Conservation (phyloP, 2,113 vertebrate genomes). For the Antechinus flavipes region DNA sequence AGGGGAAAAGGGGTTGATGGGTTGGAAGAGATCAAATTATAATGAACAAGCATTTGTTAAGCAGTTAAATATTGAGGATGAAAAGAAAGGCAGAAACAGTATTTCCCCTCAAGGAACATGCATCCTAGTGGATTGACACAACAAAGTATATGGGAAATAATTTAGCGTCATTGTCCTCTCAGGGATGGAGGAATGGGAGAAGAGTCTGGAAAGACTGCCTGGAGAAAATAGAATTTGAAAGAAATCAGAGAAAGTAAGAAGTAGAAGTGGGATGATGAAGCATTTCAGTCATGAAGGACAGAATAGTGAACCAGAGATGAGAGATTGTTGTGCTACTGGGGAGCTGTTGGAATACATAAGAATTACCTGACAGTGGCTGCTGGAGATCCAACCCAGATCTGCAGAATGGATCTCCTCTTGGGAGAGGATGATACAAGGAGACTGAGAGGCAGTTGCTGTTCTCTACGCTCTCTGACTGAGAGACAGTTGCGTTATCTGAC, state of each 20-base stretch:
- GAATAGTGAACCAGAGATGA: background rate
- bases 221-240: background rate
- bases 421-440: too few species aligned
- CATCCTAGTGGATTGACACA: background rate
- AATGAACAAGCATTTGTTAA: background rate
- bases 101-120: background rate
- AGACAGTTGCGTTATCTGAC: too few species aligned
- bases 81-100: background rate
- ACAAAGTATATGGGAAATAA: background rate
- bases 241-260: background rate
- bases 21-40: background rate
- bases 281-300: background rate
- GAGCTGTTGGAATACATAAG: too few species aligned
- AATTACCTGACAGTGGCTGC: too few species aligned
- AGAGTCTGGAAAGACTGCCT: background rate
- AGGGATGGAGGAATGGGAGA: background rate
- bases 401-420: too few species aligned
- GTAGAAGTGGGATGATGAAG: background rate
- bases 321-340: too few species aligned
- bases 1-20: background rate
- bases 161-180: background rate
- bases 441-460: too few species aligned
- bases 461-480: too few species aligned
- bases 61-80: background rate
- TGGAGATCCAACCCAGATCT: too few species aligned